phyloP scores from a whole-genome alignment of 2,888 invertebrate species.

The Kuschelorhynchus macadamiae region DNA sequence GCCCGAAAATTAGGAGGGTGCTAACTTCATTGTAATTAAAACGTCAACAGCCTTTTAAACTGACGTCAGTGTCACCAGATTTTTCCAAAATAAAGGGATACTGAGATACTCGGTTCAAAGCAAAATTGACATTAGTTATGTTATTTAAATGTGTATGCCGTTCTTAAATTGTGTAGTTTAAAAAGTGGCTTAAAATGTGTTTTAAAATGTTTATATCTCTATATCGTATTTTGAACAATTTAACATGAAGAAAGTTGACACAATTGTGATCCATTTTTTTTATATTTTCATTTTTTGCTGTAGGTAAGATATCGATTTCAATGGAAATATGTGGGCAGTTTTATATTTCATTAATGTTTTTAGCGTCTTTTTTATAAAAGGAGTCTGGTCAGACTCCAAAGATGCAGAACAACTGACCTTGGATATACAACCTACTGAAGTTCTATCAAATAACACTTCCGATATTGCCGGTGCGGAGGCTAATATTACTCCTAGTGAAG shows the following conservation, averaged over 20 bases:
- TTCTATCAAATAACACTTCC: constrained; percentile 13
- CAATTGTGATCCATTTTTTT: constrained; percentile 7
- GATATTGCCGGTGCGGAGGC: not conserved
- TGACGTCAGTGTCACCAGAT: constrained; percentile 18
- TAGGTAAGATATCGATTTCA: constrained; percentile 9
- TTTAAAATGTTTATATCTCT: constrained; percentile 4
- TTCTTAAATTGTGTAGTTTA: not conserved
- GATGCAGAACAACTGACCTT: constrained; percentile 13
- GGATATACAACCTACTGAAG: constrained; percentile 13
- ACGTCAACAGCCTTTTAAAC: constrained; percentile 8
- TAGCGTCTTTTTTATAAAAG: constrained; percentile 15
- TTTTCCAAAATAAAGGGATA: not conserved
- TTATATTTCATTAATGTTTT: constrained; percentile 4
- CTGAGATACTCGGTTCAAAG: too few relatives aligned
- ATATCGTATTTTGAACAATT: constrained; percentile 9
- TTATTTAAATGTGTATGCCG: constrained; percentile 17
- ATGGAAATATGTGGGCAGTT: not conserved
- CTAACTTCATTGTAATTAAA: too few relatives aligned
- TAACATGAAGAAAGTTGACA: constrained; percentile 29
- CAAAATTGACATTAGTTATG: not conserved
- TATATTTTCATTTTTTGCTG: constrained; percentile 15
- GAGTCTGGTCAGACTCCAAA: constrained; percentile 23
- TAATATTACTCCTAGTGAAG: not conserved
- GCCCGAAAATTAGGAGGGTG: too few relatives aligned
- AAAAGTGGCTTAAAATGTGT: constrained; percentile 22